Evolutionary conservation across 2,888 invertebrate species (phyloP), one percentile per base, ranked within the genome.

Genomic region (Apeira syringaria): DNA sequence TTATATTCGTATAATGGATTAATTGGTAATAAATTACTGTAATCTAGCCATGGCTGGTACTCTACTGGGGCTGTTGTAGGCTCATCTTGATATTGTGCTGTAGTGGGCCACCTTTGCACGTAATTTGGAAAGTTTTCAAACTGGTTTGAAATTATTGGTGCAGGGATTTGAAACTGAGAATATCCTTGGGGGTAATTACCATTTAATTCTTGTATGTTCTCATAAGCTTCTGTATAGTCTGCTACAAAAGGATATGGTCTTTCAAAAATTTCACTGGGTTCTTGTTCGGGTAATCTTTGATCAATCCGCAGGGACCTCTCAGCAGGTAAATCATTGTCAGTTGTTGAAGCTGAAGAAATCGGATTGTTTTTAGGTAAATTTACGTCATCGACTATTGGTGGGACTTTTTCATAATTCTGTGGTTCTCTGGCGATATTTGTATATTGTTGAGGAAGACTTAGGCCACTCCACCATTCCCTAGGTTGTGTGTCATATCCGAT

Each of bases 11-110:
- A 26, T 3, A 10, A 15, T 25, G 27, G n/a, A 11, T 35, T 27
- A 7, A 3, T 22, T 10, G 35, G 10, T 18, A 29, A 18, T 6
- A n/a, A 2, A 18, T 9, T 13, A 11, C 27, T n/a, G 17, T 28
- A 13, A 1, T 13, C 26, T 11, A 28, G 32, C 37, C 32, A 37
- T 13, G 20, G 36, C 7, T 18, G 3, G 29, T 44, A 29, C 1
- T 17, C 15, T 7, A 20, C 4, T 15, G 2, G 10, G 13, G 22
- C 22, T 7, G 12, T 1, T 37, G 5, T 24, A 9, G 15, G 6
- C 6, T 25, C 7, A 7, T 13, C 12, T 26, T 11, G n/a, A 2
- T 27, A 12, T 28, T 27, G 36, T 15, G 22, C 27, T 32, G 7
- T 31, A n/a, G 10, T 25, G 3, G 11, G 11, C 42, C 35, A 15